Percentiles rank a stretch among this genome's conserved stretches.
These are phyloP conservation scores for Conger conger DNA, from an alignment of 2,113 vertebrate genomes.

Conservation along the genomic window DNA sequence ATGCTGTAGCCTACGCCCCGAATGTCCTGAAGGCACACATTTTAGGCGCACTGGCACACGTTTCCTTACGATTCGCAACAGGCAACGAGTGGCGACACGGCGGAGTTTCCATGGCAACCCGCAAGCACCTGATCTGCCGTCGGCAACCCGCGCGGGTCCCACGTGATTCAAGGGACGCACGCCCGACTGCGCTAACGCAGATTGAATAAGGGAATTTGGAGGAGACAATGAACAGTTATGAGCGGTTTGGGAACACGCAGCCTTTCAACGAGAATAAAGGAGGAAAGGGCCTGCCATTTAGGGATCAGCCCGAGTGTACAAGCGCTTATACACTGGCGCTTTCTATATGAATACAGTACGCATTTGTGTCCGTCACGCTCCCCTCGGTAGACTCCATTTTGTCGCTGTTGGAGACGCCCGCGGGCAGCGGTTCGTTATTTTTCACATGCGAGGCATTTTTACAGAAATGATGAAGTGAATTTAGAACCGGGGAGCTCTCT, in stretches of 20 bases:
- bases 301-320: neutral
- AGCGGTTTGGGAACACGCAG: conserved; percentile 24
- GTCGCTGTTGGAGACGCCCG: neutral
- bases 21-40: too few relatives aligned
- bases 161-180: neutral
- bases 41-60: too few relatives aligned
- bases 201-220: conserved; percentile 18
- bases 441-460: neutral
- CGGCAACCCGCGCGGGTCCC: neutral
- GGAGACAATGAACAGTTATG: conserved; percentile 29
- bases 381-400: neutral
- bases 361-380: neutral
- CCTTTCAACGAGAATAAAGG: conserved; percentile 27
- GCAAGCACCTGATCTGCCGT: neutral
- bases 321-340: neutral
- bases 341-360: conserved; percentile 7
- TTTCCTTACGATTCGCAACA: too few relatives aligned
- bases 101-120: neutral
- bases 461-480: neutral
- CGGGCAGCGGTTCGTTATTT: neutral
- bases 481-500: neutral
- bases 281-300: neutral
- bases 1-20: too few relatives aligned
- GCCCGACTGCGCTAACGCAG: conserved; percentile 4
- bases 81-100: neutral